A percentile compares a stretch with the other conserved stretches of the same genome.
Conservation (phyloP, 2,888 invertebrate genomes). For the Erpobdella octoculata region DNA sequence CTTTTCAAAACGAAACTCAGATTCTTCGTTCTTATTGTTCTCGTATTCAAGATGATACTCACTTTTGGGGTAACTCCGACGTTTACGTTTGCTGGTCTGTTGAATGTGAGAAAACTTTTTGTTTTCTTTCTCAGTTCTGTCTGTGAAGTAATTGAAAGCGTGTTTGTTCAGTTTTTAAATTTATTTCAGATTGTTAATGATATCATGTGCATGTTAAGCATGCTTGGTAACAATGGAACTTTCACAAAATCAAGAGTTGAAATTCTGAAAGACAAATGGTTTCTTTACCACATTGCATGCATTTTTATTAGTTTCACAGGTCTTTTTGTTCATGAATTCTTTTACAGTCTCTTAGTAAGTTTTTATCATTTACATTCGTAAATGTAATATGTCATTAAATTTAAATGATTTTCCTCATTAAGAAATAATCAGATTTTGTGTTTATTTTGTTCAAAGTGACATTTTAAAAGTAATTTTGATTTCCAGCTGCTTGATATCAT, state of each 20-base stretch:
- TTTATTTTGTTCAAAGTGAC: neutral
- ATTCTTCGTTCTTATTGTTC: constrained; percentile 47
- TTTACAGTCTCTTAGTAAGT: constrained; percentile 89
- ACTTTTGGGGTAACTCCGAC: constrained; percentile 86
- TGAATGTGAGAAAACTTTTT: constrained; percentile 70
- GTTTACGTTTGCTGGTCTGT: constrained; percentile 72
- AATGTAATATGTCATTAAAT: neutral
- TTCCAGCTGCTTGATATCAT: constrained; percentile 88
- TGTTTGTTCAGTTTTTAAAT: neutral
- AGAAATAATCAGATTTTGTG: neutral
- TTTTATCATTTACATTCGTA: neutral
- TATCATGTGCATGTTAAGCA: constrained; percentile 80
- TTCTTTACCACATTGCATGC: constrained; percentile 82
- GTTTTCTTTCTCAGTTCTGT: neutral
- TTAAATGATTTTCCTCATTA: too few species aligned
- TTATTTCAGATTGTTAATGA: constrained; percentile 73
- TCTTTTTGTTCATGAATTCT: constrained; percentile 87
- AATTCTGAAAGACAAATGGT: constrained; percentile 78
- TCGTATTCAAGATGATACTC: constrained; percentile 76
- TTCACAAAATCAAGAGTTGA: constrained; percentile 76
- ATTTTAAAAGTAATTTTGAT: too few species aligned
- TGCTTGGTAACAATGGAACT: constrained; percentile 94
- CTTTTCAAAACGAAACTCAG: constrained; percentile 46
- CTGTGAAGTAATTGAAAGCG: neutral
- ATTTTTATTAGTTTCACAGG: constrained; percentile 84